A percentile compares a stretch with the other conserved stretches of the same genome.
Conservation (phyloP, 1,140 invertebrate genomes). For the Penaeus japonicus region DNA sequence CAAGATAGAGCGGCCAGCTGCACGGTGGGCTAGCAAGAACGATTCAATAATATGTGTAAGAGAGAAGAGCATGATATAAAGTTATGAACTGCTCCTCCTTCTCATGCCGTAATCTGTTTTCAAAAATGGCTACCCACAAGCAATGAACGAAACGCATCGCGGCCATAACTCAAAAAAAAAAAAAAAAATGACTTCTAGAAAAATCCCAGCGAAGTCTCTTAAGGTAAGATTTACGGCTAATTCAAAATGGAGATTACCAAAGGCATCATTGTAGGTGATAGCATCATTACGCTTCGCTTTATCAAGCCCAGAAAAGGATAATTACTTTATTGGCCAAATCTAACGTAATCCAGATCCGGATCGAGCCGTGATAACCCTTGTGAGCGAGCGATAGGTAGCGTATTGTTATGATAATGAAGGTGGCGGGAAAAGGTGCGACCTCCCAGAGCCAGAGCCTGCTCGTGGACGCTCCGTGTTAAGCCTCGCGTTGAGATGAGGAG, state of each 20-base stretch:
- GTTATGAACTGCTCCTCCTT: neutral
- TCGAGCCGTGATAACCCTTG: conserved; percentile 6
- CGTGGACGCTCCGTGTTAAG: too few species aligned
- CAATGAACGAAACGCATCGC: too few species aligned
- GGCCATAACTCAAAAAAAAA: neutral
- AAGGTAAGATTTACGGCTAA: conserved; percentile 34
- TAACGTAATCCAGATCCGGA: neutral
- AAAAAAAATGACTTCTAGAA: neutral
- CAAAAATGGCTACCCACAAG: too few species aligned
- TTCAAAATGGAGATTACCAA: conserved; percentile 15
- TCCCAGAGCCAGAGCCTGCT: too few species aligned
- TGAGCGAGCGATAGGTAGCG: neutral
- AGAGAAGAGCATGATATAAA: neutral
- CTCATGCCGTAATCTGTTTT: neutral
- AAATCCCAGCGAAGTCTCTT: neutral
- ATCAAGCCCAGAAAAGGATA: conserved; percentile 34
- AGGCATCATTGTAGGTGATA: conserved; percentile 34
- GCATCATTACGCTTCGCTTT: conserved; percentile 45
- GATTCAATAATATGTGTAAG: too few species aligned
- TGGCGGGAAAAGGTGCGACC: too few species aligned
- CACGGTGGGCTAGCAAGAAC: neutral
- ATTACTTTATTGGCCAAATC: conserved; percentile 52
- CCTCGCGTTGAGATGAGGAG: too few species aligned
- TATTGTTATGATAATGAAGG: conserved; percentile 49
- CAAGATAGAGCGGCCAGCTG: neutral